These are phyloP conservation scores for Siniperca knerii DNA, from an alignment of 2,113 vertebrate genomes.

Conservation along the genomic window DNA sequence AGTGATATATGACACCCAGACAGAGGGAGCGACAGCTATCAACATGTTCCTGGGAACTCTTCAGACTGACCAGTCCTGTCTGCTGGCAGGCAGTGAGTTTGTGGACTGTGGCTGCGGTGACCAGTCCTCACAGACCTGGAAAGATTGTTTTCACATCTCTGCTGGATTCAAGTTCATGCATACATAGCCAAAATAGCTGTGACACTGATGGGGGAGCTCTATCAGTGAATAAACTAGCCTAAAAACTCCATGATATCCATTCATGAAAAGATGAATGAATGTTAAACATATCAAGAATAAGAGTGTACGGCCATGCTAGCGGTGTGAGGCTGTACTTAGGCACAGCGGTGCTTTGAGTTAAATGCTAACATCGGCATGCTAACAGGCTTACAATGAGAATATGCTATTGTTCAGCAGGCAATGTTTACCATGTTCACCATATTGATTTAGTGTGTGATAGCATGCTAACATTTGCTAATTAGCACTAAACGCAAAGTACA, in stretches of 20 bases:
- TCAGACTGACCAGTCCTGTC: conserved; percentile 20
- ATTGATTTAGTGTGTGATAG: not conserved
- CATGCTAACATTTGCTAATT: not conserved
- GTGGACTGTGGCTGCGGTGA: not conserved
- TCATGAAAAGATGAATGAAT: not conserved
- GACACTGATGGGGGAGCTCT: not conserved
- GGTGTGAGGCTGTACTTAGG: not conserved
- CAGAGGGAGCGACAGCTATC: conserved; percentile 29
- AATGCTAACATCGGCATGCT: not conserved
- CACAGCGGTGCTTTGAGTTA: not conserved
- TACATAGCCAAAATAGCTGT: not conserved
- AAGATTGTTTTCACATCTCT: conserved; percentile 10
- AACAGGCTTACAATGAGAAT: not conserved
- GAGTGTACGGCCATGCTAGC: not conserved
- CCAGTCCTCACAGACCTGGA: conserved; percentile 13
- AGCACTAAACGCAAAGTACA: not conserved
- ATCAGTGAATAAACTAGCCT: not conserved
- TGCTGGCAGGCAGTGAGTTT: conserved; percentile 11
- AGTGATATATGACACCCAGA: conserved; percentile 25
- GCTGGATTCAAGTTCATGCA: not conserved
- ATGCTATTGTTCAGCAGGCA: not conserved
- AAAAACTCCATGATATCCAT: not conserved
- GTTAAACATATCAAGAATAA: not conserved
- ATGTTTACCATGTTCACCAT: not conserved
- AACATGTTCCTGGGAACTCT: conserved; percentile 26